Evolutionary conservation across 2,113 vertebrate species (phyloP), one percentile per base, ranked within the genome.

Genomic region (Gallinago media): DNA sequence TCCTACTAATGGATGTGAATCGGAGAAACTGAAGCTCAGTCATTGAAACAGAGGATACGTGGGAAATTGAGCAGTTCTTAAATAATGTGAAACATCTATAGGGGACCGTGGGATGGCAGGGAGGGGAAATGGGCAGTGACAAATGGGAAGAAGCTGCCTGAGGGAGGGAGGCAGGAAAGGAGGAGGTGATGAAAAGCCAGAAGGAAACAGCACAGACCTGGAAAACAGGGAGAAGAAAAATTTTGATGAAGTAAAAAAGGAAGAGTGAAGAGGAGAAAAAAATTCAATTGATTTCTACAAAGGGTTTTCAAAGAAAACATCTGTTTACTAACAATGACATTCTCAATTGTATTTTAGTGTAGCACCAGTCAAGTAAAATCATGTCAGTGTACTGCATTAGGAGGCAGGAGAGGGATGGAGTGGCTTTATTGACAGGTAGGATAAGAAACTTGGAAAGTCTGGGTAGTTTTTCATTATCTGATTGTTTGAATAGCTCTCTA

Each of bases 291-390:
- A 74, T 84, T 91, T 47, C 7, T 47, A 38, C 46, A 59, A 50
- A 89, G 38, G 42, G 42, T 66, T 95, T 94, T 80, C 46, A 59
- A 62, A 77, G 65, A 71, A 84, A 91, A 74, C 29, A 8, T 42
- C 63, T 95, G 76, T 94, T 95, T 94, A 74, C 84, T 54, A 86
- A 93, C 38, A 91, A 29, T 80, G 83, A 86, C 89, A 38, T 67
- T 78, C 61, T 84, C 68, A 65, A 67, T 71, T 89, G 89, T 38
- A 11, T 77, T 87, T 84, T 77, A 21, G 42, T 7, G 77, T 50
- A 87, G 70, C 80, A 81, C 55, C 87, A 89, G 89, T 93, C 92
- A 87, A 87, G 87, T 63, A 42, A 55, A 92, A 93, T 97, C 80
- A 74, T 49, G 65, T 94, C 73, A 62, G 36, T 3, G 21, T 18